phyloP scores from a whole-genome alignment of 2,113 vertebrate species.

The Myrmophylax atrothorax region DNA sequence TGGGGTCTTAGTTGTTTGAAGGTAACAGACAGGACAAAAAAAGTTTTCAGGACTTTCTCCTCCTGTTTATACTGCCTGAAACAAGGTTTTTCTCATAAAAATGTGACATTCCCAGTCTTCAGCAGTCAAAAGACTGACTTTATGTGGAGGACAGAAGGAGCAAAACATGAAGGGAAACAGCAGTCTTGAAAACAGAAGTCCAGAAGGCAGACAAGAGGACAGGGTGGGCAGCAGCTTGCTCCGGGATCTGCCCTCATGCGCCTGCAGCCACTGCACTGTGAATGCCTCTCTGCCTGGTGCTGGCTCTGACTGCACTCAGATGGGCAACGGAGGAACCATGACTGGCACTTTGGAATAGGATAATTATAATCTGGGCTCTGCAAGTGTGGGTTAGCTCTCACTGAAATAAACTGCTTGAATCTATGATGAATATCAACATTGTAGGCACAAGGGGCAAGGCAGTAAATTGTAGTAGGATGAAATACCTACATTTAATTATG shows the following conservation, averaged over 20 bases:
- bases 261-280: neutral
- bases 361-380: conserved; percentile 75
- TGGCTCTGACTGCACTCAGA: neutral
- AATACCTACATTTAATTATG: conserved; percentile 83
- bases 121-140: neutral
- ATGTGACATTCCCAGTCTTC: neutral
- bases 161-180: neutral
- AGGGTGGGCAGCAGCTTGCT: neutral
- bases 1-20: neutral
- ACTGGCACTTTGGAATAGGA: conserved; percentile 52
- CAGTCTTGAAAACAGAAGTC: neutral
- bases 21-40: neutral
- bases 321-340: conserved; percentile 9
- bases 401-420: conserved; percentile 76
- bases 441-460: conserved; percentile 74
- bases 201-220: neutral
- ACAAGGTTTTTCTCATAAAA: neutral
- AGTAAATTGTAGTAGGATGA: conserved; percentile 79
- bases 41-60: neutral
- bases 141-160: neutral
- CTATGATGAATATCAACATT: conserved; percentile 74
- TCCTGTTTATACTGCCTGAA: neutral
- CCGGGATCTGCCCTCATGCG: neutral
- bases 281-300: neutral
- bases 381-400: conserved; percentile 75